A percentile compares a stretch with the other conserved stretches of the same genome.
These are phyloP conservation scores for Seladonia tumulorum DNA, from an alignment of 2,888 invertebrate genomes.

Conservation along the genomic window DNA sequence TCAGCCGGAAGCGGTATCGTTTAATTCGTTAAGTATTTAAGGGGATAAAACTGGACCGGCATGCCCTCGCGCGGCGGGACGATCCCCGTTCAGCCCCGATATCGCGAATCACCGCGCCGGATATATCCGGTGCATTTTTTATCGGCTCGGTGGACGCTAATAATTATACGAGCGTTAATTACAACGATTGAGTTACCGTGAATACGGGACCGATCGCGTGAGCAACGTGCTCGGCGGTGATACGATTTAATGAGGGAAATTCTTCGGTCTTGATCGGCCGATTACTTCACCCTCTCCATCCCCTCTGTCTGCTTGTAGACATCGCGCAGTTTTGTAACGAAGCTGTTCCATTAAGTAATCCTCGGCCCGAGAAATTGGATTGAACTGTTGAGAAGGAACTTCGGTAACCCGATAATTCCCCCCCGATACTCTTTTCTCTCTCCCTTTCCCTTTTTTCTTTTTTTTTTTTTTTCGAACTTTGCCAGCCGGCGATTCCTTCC, in stretches of 20 bases:
- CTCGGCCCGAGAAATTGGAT: constrained; percentile 7
- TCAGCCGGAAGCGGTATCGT: constrained; percentile 25
- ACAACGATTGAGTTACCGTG: constrained; percentile 8
- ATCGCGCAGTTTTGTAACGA: constrained; percentile 1
- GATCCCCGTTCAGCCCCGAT: not conserved
- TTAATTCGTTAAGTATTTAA: constrained; percentile 59
- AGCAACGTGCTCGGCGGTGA: not conserved
- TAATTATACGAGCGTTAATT: constrained; percentile 18
- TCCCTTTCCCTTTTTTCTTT: not conserved
- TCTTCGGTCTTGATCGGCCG: not conserved
- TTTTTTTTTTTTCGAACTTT: not conserved
- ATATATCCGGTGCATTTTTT: constrained; percentile 1
- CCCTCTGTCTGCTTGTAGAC: not conserved
- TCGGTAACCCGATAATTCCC: constrained; percentile 3
- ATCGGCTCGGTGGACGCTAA: constrained; percentile 13
- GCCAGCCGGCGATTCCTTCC: not conserved
- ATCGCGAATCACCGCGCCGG: constrained; percentile 38
- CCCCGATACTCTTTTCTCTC: not conserved
- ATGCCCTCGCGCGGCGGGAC: not conserved
- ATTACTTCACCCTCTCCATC: too few relatives aligned
- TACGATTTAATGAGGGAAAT: constrained; percentile 11
- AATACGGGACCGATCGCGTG: constrained; percentile 8
- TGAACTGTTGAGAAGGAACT: not conserved
- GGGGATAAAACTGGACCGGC: constrained; percentile 10
- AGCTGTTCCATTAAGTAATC: constrained; percentile 5